These are phyloP conservation scores for Hyaena hyaena DNA, from an alignment of 2,113 vertebrate species.

Conservation along the genomic window DNA sequence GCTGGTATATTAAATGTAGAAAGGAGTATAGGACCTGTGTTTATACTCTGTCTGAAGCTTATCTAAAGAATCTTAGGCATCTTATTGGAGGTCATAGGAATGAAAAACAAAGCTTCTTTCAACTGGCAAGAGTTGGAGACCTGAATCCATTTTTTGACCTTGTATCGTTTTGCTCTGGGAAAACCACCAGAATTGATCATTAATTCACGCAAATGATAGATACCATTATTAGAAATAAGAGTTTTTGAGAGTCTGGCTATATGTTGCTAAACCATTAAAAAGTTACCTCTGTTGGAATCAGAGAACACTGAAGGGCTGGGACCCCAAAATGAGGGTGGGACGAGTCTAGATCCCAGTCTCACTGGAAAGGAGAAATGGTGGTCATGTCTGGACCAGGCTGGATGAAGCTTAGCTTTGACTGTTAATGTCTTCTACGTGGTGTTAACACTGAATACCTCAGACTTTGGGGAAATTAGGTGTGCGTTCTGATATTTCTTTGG, in stretches of 20 bases:
- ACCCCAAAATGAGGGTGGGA: not conserved
- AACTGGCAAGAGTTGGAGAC: not conserved
- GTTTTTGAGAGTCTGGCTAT: not conserved
- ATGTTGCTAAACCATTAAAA: not conserved
- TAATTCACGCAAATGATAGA: not conserved
- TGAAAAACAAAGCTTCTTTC: slow-evolving; percentile 9
- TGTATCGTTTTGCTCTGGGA: not conserved
- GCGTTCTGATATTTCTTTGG: not conserved
- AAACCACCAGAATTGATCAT: not conserved
- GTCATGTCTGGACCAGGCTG: not conserved
- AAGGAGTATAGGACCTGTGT: not conserved
- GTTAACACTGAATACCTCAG: not conserved
- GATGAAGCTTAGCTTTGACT: not conserved
- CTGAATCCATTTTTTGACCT: not conserved
- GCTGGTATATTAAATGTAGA: not conserved
- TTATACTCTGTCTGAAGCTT: not conserved
- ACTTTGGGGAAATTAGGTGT: not conserved
- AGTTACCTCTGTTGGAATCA: not conserved
- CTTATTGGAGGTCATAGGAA: not conserved
- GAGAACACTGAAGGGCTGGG: not conserved
- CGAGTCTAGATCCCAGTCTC: not conserved
- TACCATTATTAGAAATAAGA: not conserved
- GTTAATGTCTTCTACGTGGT: not conserved
- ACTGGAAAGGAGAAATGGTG: not conserved
- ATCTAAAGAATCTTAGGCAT: not conserved